Conservation (phyloP, 2,113 vertebrate species). For the Forbesichthys papilliferus region DNA sequence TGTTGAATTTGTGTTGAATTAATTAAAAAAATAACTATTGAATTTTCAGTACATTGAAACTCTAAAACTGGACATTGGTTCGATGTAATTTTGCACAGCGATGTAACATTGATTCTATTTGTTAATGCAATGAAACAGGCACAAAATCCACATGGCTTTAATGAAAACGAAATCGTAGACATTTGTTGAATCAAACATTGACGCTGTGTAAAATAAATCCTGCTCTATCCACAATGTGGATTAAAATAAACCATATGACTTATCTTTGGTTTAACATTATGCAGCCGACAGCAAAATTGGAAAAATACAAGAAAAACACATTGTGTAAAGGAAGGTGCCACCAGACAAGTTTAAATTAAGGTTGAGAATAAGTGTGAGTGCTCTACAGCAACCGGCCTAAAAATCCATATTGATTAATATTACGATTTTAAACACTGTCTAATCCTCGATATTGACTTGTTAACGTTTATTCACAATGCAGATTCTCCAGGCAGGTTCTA, state of each 20-base stretch:
- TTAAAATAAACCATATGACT: background rate
- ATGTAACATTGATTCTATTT: slow-evolving; percentile 1
- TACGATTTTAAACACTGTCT: too few relatives aligned
- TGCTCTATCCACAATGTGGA: background rate
- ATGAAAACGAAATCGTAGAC: background rate
- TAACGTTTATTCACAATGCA: too few relatives aligned
- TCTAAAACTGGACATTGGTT: background rate
- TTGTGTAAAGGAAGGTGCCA: too few relatives aligned
- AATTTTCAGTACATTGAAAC: background rate
- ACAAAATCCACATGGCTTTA: background rate
- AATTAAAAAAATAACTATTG: background rate
- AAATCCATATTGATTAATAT: too few relatives aligned
- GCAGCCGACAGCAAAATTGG: too few relatives aligned
- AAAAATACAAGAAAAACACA: too few relatives aligned
- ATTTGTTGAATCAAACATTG: slow-evolving; percentile 1
- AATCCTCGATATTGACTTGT: too few relatives aligned
- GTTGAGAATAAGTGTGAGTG: too few relatives aligned
- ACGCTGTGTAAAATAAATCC: background rate
- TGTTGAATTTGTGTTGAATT: background rate
- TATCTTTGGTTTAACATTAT: too few relatives aligned
- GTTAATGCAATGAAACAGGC: background rate
- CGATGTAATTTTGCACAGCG: background rate
- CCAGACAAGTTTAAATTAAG: too few relatives aligned
- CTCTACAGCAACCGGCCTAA: too few relatives aligned
- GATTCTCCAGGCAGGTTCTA: too few relatives aligned